Base-by-base conservation (phyloP, 2,113 vertebrate species). In the Tychaedon coryphoeus region DNA sequence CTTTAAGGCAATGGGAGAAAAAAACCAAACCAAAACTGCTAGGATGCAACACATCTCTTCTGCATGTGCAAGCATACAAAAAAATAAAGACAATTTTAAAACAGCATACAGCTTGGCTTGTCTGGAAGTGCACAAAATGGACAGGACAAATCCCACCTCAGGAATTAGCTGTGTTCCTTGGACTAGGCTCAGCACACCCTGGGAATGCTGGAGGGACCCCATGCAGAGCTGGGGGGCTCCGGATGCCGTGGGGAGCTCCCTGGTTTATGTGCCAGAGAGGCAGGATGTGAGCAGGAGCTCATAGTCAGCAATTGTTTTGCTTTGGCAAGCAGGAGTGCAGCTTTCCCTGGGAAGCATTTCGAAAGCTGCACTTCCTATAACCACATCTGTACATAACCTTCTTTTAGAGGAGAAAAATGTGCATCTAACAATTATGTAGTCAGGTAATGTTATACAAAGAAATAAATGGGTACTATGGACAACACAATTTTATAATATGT, bases 101-200 rank as follows among this genome's bases (percentile, higher is more conserved):
- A 28, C 28, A 0, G 20, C 0, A 0, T 1, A 2, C 34, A 64
- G 4, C 9, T 88, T 71, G 70, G 42, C 33, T 64, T 64, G 29
- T 8, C 34, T 81, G 29, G 19, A 34, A 47, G 15, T 10, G 13
- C 1, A 2, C 66, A 50, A 84, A 84, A 43, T 13, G 20, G 47
- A 33, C 47, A 33, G n/a, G 54, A 50, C 19, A 36, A 73, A 72
- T 64, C 28, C 36, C 45, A 48, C 7, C 31, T 64, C 33, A 40
- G 54, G n/a, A 60, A 48, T 9, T 6, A 69, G 6, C 17, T 56
- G 12, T 20, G 19, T 28, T 53, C 10, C 26, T 58, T 77, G 69
- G 42, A 42, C 24, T 5, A 36, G 26, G 17, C 20, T 60, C 12
- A 38, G 40, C 31, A 50, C 6, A 51, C 13, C 23, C 8, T 14